Evolutionary conservation across 2,797 vertebrate genomes (phyloP).

Genomic region (Karalla daura): DNA sequence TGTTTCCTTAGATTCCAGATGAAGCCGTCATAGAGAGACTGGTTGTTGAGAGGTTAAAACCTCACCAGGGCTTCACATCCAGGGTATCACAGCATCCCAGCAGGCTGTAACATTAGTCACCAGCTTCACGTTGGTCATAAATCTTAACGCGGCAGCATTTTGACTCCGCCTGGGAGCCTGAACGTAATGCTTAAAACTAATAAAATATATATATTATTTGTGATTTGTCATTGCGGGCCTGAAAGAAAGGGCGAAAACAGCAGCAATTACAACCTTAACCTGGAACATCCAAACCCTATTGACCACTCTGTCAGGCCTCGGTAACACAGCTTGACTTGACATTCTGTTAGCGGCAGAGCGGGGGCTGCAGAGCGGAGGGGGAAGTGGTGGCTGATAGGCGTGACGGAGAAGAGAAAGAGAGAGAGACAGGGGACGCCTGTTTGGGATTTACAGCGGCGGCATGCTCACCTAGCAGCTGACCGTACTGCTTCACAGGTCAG

Average conservation of each 20-base stretch:
- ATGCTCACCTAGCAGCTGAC: constrained; percentile 75
- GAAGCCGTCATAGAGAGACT: neutral
- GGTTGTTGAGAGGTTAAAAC: constrained; percentile 52
- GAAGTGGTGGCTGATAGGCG: constrained; percentile 67
- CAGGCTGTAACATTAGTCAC: constrained; percentile 63
- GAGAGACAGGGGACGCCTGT: constrained; percentile 64
- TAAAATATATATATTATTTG: too few relatives aligned
- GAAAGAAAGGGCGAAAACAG: constrained; percentile 65
- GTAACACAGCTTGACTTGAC: constrained; percentile 76
- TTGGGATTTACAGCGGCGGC: constrained; percentile 75
- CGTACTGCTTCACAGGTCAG: constrained; percentile 76
- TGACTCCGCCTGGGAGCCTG: constrained; percentile 48
- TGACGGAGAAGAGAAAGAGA: constrained; percentile 62
- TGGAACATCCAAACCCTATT: constrained; percentile 70
- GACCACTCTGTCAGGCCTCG: constrained; percentile 74
- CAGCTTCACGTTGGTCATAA: constrained; percentile 63
- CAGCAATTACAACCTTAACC: constrained; percentile 63
- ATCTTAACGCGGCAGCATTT: constrained; percentile 55
- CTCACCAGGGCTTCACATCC: constrained; percentile 45
- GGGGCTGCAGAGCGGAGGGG: constrained; percentile 50
- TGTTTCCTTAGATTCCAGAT: neutral
- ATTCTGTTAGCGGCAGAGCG: constrained; percentile 67
- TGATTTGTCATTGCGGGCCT: constrained; percentile 62
- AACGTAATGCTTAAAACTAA: constrained; percentile 54
- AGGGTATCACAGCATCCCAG: constrained; percentile 57